phyloP scores from a whole-genome alignment of 2,113 vertebrate species.

The Anseranas semipalmata region DNA sequence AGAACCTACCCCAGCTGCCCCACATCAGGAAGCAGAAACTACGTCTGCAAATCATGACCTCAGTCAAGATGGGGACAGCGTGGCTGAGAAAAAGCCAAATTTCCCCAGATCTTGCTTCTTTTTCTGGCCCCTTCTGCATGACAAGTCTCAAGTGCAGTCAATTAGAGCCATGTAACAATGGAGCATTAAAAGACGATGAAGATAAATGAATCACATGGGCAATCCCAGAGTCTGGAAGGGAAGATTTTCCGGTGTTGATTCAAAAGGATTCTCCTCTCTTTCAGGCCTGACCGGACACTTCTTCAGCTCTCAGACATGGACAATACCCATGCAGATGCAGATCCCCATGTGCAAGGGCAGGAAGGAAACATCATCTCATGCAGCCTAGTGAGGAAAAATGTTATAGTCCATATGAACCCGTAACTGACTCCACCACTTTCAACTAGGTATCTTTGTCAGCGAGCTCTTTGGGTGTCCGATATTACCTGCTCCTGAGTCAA shows the following conservation, averaged over 20 bases:
- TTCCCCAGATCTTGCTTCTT: neutral
- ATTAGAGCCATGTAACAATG: neutral
- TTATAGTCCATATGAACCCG: neutral
- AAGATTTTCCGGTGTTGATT: neutral
- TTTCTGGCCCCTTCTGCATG: fast-evolving
- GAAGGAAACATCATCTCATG: neutral
- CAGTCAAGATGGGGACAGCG: fast-evolving
- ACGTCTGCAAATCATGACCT: no score
- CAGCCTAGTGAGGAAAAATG: neutral
- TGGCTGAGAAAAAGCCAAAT: fast-evolving
- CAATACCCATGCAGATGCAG: neutral
- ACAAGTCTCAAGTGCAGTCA: neutral
- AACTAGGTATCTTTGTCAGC: neutral
- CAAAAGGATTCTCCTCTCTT: neutral
- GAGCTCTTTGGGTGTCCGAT: neutral
- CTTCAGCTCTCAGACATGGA: neutral
- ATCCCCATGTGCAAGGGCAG: neutral
- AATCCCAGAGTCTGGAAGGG: neutral
- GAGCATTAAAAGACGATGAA: neutral
- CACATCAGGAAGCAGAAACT: neutral
- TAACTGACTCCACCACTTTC: neutral
- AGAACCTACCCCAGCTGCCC: fast-evolving
- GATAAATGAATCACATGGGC: neutral
- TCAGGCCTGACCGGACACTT: neutral
- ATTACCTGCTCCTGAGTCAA: neutral